Evolutionary conservation across 1,140 invertebrate genomes (phyloP).

Genomic region (Zaprionus taronus): DNA sequence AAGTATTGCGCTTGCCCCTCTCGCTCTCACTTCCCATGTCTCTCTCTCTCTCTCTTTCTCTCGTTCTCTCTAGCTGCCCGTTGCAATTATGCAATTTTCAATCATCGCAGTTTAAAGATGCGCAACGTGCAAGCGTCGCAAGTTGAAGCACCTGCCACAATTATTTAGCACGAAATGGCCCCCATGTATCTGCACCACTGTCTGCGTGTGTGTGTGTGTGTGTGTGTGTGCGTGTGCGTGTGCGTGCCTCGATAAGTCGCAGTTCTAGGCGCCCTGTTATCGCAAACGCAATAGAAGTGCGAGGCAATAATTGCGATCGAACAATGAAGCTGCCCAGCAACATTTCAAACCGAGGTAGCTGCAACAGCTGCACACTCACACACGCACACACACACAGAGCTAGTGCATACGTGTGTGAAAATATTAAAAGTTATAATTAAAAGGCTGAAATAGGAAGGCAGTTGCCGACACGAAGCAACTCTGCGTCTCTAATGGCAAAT

Average conservation of each 20-base stretch:
- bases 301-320: constrained; percentile 20
- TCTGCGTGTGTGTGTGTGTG: neutral
- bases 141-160: constrained; percentile 73
- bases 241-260: constrained; percentile 27
- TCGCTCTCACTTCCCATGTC: neutral
- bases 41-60: neutral
- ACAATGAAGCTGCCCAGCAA: constrained; percentile 4
- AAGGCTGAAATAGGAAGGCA: constrained; percentile 37
- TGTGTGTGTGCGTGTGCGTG: constrained; percentile 17
- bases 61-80: constrained; percentile 14
- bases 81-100: constrained; percentile 82
- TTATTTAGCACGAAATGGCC: constrained; percentile 18
- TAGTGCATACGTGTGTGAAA: constrained; percentile 39
- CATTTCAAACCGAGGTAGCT: constrained; percentile 8
- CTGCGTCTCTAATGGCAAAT: constrained; percentile 43
- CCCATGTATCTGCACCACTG: neutral
- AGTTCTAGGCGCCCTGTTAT: constrained; percentile 22
- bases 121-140: constrained; percentile 63
- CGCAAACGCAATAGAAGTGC: constrained; percentile 71
- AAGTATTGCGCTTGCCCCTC: constrained; percentile 12
- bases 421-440: constrained; percentile 80
- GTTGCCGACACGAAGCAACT: constrained; percentile 20
- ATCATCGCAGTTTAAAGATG: constrained; percentile 78
- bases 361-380: constrained; percentile 30
- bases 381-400: neutral